Conservation (phyloP, 2,797 vertebrate species). For the Bucorvus abyssinicus region DNA sequence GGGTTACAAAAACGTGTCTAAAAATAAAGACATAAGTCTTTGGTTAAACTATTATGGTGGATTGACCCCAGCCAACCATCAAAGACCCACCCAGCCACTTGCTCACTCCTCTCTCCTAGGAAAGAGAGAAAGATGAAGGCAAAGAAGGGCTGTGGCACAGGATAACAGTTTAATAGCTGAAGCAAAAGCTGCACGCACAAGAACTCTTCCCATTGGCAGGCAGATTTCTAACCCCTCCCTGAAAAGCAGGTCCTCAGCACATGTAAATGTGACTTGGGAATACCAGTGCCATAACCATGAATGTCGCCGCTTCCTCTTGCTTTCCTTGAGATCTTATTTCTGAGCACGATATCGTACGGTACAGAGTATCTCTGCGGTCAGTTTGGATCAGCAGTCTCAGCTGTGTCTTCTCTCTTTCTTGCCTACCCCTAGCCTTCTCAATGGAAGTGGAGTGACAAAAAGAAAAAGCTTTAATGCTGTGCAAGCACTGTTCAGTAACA, state of each 20-base stretch:
- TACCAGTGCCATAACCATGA: not conserved
- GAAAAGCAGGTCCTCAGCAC: not conserved
- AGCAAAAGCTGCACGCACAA: fast-evolving
- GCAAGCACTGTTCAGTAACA: not conserved
- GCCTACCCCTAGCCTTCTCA: not conserved
- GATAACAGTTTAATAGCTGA: not conserved
- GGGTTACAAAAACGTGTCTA: not conserved
- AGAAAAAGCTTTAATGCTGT: not conserved
- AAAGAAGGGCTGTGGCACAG: fast-evolving
- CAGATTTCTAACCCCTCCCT: not conserved
- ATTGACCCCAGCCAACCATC: not conserved
- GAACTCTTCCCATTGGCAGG: not conserved
- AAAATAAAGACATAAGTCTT: not conserved
- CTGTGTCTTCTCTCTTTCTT: not conserved
- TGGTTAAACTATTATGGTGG: fast-evolving
- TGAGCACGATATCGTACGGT: fast-evolving
- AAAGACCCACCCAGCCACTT: not conserved
- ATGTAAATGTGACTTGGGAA: fast-evolving
- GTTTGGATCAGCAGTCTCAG: not conserved
- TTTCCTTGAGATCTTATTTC: not conserved
- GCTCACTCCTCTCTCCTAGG: fast-evolving
- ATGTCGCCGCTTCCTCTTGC: not conserved
- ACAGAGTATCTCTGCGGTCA: not conserved
- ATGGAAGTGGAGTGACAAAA: not conserved
- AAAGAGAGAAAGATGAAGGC: not conserved